Percentiles rank a stretch among this genome's conserved stretches.
phyloP scores from a whole-genome alignment of 1,140 invertebrate species.

The Magallana angulata region DNA sequence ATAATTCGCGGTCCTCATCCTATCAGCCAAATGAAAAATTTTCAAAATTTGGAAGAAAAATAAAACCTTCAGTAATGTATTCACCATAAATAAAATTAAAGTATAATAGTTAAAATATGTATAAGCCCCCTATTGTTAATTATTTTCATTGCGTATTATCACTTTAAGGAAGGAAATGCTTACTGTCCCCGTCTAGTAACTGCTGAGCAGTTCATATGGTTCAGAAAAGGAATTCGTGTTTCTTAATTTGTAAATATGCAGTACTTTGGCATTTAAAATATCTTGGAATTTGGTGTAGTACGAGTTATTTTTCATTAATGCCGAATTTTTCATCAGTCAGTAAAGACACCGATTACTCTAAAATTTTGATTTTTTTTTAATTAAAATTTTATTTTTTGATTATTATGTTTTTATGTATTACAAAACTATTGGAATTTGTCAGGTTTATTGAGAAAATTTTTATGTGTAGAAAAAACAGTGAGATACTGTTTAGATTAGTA shows the following conservation, averaged over 20 bases:
- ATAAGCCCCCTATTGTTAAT: background rate
- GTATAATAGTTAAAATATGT: background rate
- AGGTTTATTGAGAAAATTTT: background rate
- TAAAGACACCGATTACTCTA: background rate
- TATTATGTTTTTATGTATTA: background rate
- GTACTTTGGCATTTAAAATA: background rate
- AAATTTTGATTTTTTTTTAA: no score
- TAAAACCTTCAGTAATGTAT: background rate
- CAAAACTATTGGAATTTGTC: conserved; percentile 5
- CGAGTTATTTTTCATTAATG: background rate
- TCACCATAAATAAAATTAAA: background rate
- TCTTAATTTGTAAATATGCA: background rate
- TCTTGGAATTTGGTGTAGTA: background rate
- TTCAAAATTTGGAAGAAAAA: background rate
- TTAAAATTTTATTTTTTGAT: no score
- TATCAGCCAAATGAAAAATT: background rate
- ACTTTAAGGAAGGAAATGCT: background rate
- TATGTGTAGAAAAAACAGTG: background rate
- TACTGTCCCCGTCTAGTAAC: background rate
- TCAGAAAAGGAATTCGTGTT: background rate
- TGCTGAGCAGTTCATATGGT: background rate
- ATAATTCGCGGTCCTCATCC: background rate
- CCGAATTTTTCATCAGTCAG: background rate
- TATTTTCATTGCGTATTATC: background rate
- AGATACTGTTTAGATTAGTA: background rate